phyloP scores from a whole-genome alignment of 2,888 invertebrate species.

The Lepidocyrtinus sp. region DNA sequence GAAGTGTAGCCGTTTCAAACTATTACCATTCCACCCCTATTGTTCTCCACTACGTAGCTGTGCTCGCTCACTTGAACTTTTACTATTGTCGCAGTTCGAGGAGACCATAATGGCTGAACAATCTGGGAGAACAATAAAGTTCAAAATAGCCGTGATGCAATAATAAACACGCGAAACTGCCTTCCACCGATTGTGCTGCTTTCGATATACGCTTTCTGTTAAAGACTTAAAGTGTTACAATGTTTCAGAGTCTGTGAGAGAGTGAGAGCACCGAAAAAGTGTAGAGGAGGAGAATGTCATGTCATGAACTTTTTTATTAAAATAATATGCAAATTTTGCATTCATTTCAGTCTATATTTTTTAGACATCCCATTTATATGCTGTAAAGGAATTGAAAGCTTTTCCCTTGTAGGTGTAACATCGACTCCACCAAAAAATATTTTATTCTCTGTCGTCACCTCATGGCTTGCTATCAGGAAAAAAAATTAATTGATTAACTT shows the following conservation, averaged over 20 bases:
- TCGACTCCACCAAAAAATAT: slow-evolving; percentile 52
- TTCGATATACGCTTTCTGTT: background rate
- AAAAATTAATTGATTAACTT: background rate
- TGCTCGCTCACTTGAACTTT: slow-evolving; percentile 4
- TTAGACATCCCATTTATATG: too few species aligned
- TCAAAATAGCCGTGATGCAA: slow-evolving; percentile 21
- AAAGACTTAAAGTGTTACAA: background rate
- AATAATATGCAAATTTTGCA: slow-evolving; percentile 53
- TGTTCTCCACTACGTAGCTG: background rate
- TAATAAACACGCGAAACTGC: slow-evolving; percentile 14
- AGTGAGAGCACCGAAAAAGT: background rate
- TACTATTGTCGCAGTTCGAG: slow-evolving; percentile 9
- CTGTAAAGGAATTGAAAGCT: too few species aligned
- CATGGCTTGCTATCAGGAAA: background rate
- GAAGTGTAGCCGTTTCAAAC: background rate
- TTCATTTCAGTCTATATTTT: slow-evolving; percentile 20
- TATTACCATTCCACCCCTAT: background rate
- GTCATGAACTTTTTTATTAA: slow-evolving; percentile 54
- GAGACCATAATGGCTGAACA: slow-evolving; percentile 1
- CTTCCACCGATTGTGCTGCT: background rate
- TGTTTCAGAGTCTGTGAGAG: background rate
- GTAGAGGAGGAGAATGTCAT: slow-evolving; percentile 27
- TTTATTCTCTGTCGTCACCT: slow-evolving; percentile 24
- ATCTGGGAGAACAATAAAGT: slow-evolving; percentile 21
- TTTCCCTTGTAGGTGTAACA: slow-evolving; percentile 60